phyloP scores from a whole-genome alignment of 1,140 invertebrate species.

The Drosophila willistoni region DNA sequence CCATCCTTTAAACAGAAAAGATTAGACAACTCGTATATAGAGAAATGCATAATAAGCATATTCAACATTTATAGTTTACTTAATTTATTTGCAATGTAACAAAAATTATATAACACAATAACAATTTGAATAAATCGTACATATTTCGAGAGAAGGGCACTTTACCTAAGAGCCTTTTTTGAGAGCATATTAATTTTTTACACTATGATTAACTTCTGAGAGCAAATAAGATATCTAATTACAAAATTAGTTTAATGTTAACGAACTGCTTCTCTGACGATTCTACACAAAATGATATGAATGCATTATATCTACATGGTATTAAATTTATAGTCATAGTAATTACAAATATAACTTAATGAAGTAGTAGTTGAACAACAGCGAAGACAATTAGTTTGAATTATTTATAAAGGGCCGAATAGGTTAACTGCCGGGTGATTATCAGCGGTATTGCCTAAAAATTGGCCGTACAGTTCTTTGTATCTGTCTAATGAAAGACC shows the following conservation, averaged over 20 bases:
- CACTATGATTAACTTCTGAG: constrained; percentile 63
- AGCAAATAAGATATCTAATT: constrained; percentile 67
- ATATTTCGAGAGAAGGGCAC: constrained; percentile 64
- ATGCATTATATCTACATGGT: constrained; percentile 66
- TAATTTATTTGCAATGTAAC: constrained; percentile 56
- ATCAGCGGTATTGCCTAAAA: constrained; percentile 90
- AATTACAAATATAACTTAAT: constrained; percentile 78
- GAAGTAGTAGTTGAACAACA: constrained; percentile 82
- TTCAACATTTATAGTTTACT: constrained; percentile 15
- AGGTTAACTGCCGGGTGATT: constrained; percentile 89
- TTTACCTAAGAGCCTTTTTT: constrained; percentile 61
- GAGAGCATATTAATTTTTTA: constrained; percentile 66
- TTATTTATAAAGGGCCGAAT: constrained; percentile 88
- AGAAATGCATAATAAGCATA: too few relatives aligned
- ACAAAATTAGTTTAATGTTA: constrained; percentile 62
- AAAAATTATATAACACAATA: constrained; percentile 63
- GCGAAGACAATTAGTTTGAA: constrained; percentile 74
- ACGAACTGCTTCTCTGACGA: constrained; percentile 74
- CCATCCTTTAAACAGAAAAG: too few relatives aligned
- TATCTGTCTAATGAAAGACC: constrained; percentile 90
- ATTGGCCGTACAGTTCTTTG: constrained; percentile 92
- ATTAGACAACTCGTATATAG: too few relatives aligned
- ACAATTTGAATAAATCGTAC: constrained; percentile 61
- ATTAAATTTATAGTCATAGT: constrained; percentile 77
- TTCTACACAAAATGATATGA: constrained; percentile 77